phyloP scores from a whole-genome alignment of 30 jellyfish, hydroid and myxozoan genomes.

The Aurelia sp. region DNA sequence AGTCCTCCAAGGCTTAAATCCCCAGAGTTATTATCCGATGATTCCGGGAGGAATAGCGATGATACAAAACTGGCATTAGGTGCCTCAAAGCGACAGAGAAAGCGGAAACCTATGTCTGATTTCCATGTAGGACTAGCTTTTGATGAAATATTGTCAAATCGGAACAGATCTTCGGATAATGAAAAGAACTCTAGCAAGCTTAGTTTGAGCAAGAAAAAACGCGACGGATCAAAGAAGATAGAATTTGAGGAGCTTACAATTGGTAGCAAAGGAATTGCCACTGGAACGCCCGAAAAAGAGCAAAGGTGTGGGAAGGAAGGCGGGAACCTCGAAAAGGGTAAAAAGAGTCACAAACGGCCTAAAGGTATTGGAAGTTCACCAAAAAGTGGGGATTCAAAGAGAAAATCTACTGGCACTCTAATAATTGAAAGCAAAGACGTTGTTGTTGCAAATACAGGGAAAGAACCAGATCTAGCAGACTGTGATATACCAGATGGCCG shows the following conservation, averaged over 20 bases:
- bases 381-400: too few species aligned
- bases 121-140: constrained; percentile 80
- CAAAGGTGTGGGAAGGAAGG: neutral
- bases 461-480: too few species aligned
- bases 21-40: constrained; percentile 1
- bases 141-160: constrained; percentile 55
- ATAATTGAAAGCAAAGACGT: too few species aligned
- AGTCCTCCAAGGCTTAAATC: neutral
- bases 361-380: too few species aligned
- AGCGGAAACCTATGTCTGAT: constrained; percentile 77
- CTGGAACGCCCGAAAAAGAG: neutral
- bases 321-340: neutral
- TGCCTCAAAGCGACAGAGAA: constrained; percentile 73
- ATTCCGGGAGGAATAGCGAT: constrained; percentile 44
- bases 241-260: neutral
- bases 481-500: too few species aligned
- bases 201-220: constrained; percentile 33
- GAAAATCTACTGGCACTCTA: too few species aligned
- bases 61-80: constrained; percentile 5
- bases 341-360: neutral
- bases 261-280: neutral
- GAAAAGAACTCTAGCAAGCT: constrained; percentile 32
- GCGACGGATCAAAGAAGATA: constrained; percentile 21
- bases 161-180: constrained; percentile 40
- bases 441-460: too few species aligned